A percentile compares a stretch with the other conserved stretches of the same genome.
Conservation (phyloP, 1,140 invertebrate species). For the Pseudomyrmex dendroicus region DNA sequence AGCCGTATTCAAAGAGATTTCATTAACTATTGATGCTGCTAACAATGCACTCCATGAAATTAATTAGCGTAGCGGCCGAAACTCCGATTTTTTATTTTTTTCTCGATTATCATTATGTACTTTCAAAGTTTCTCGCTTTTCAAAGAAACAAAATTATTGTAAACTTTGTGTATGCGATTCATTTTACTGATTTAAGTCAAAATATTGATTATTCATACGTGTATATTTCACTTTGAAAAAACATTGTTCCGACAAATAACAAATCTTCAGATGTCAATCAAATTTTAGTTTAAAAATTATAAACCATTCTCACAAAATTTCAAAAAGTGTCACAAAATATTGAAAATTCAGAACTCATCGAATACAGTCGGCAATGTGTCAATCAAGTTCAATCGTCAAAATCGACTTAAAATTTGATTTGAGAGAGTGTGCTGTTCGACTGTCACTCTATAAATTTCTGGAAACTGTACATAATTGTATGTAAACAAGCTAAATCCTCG, state of each 20-base stretch:
- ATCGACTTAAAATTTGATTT: background rate
- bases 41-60: constrained; percentile 21
- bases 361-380: background rate
- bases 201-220: background rate
- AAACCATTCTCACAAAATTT: too few species aligned
- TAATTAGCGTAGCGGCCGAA: constrained; percentile 31
- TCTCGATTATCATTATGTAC: background rate
- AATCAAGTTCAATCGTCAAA: background rate
- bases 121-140: background rate
- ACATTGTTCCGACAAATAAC: too few species aligned
- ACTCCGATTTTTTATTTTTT: background rate
- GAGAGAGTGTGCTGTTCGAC: background rate
- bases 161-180: constrained; percentile 8
- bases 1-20: constrained; percentile 6
- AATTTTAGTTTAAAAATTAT: background rate
- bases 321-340: too few species aligned
- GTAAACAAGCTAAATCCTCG: background rate
- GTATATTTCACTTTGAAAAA: too few species aligned
- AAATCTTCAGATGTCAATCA: background rate
- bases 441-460: background rate
- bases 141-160: background rate
- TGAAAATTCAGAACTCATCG: background rate
- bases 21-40: background rate
- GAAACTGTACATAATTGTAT: background rate
- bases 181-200: background rate